Percentiles rank a stretch among this genome's conserved stretches.
phyloP scores from a whole-genome alignment of 2,797 vertebrate species.

The Sebastiscus albofasciatus region DNA sequence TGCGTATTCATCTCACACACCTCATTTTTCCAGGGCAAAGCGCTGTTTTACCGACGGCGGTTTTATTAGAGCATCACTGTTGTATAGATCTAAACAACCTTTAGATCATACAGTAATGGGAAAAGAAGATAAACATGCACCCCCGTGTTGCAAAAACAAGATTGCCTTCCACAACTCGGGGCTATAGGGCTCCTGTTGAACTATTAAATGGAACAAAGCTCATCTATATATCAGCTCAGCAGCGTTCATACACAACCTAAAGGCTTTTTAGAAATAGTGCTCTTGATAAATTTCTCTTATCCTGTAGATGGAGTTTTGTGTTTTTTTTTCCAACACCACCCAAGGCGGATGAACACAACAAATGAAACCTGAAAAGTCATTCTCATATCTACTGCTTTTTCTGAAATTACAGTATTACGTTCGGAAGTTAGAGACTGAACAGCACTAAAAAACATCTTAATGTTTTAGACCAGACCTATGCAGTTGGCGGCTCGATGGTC shows the following conservation, averaged over 20 bases:
- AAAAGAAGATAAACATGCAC: slow-evolving; percentile 55
- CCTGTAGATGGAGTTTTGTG: slow-evolving; percentile 25
- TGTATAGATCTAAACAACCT: slow-evolving; percentile 59
- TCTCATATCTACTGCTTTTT: not conserved
- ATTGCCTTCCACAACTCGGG: slow-evolving; percentile 57
- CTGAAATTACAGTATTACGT: not conserved
- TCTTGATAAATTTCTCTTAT: slow-evolving; percentile 51
- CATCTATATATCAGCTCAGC: slow-evolving; percentile 60
- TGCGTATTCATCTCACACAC: slow-evolving; percentile 42
- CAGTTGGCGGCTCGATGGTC: no score
- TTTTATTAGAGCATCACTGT: slow-evolving; percentile 30
- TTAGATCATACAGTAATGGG: slow-evolving; percentile 52
- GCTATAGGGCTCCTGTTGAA: slow-evolving; percentile 36
- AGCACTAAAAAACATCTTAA: not conserved
- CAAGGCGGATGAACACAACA: slow-evolving; percentile 8
- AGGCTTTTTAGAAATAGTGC: slow-evolving; percentile 57
- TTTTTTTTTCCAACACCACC: slow-evolving; percentile 29
- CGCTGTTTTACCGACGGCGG: slow-evolving; percentile 11
- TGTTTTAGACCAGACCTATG: not conserved
- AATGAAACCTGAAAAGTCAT: not conserved
- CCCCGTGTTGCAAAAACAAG: slow-evolving; percentile 38
- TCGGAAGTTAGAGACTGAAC: not conserved
- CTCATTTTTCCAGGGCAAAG: slow-evolving; percentile 8
- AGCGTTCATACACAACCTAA: slow-evolving; percentile 51
- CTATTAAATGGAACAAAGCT: slow-evolving; percentile 62